Evolutionary conservation across 1,140 invertebrate species (phyloP).

Genomic region (Battus philenor): DNA sequence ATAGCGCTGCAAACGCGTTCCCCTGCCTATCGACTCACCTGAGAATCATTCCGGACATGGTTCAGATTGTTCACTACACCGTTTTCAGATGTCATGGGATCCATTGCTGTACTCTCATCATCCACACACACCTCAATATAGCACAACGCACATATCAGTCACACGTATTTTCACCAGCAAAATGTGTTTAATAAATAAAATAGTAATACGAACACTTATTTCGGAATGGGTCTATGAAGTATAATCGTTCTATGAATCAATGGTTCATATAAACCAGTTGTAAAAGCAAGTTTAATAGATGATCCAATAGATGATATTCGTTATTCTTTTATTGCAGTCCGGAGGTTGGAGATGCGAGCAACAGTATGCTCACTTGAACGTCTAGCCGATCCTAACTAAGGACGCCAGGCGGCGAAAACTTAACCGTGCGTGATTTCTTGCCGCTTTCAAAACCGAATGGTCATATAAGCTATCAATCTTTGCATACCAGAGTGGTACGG

Average conservation of each 20-base stretch:
- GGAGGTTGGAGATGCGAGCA: conserved; percentile 14
- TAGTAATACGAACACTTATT: conserved; percentile 8
- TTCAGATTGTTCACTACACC: conserved; percentile 71
- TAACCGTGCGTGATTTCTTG: conserved; percentile 73
- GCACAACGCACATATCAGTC: conserved; percentile 23
- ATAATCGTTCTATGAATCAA: too few relatives aligned
- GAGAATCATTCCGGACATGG: conserved; percentile 69
- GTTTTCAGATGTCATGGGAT: conserved; percentile 66
- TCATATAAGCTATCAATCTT: conserved; percentile 76
- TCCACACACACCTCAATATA: conserved; percentile 35
- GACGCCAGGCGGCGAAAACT: conserved; percentile 72
- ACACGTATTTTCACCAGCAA: too few relatives aligned
- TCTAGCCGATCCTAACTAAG: conserved; percentile 59
- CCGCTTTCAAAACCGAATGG: conserved; percentile 73
- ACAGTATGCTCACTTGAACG: conserved; percentile 28
- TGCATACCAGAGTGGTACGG: conserved; percentile 72
- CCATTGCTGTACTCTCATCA: conserved; percentile 60
- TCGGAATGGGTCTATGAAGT: too few relatives aligned
- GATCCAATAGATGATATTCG: neutral
- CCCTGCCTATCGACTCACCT: conserved; percentile 64
- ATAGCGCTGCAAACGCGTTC: conserved; percentile 65
- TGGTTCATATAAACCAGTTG: neutral
- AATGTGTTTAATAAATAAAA: too few relatives aligned
- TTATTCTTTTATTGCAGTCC: neutral
- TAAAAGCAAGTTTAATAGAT: neutral